phyloP scores from a whole-genome alignment of 1,140 invertebrate species.

The Anastrepha ludens region DNA sequence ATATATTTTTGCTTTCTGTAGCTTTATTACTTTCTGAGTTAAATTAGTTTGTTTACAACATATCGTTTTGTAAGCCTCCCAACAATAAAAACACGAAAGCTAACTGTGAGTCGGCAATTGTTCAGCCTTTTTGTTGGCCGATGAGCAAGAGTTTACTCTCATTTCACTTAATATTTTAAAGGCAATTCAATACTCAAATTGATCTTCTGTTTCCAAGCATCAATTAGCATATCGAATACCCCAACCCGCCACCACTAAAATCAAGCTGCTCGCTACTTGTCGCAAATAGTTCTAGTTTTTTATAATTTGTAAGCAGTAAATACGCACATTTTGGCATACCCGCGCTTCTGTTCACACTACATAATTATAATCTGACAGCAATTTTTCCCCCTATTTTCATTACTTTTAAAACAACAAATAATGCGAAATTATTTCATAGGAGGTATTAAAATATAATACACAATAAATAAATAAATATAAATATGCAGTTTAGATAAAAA shows the following conservation, averaged over 20 bases:
- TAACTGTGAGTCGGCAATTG: not conserved
- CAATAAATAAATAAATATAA: too few relatives aligned
- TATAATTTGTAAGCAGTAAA: not conserved
- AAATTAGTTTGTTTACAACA: conserved; percentile 27
- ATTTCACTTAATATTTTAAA: conserved; percentile 8
- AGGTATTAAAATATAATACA: too few relatives aligned
- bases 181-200: conserved; percentile 2
- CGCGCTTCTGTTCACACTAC: too few relatives aligned
- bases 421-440: too few relatives aligned
- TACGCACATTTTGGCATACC: not conserved
- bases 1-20: not conserved
- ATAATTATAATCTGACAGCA: too few relatives aligned
- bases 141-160: conserved; percentile 1
- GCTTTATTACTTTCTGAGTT: conserved; percentile 14
- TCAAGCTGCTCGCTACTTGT: not conserved
- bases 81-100: not conserved
- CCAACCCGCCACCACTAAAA: not conserved
- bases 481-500: too few relatives aligned
- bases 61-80: not conserved
- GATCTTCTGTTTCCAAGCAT: conserved; percentile 22
- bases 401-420: too few relatives aligned
- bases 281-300: not conserved
- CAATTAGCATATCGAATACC: not conserved
- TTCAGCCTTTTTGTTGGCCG: not conserved
- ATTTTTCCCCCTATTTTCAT: too few relatives aligned